A percentile compares a stretch with the other conserved stretches of the same genome.
These are phyloP conservation scores for Drosophila flavopinicola DNA, from an alignment of 2,888 invertebrate species.

Conservation along the genomic window DNA sequence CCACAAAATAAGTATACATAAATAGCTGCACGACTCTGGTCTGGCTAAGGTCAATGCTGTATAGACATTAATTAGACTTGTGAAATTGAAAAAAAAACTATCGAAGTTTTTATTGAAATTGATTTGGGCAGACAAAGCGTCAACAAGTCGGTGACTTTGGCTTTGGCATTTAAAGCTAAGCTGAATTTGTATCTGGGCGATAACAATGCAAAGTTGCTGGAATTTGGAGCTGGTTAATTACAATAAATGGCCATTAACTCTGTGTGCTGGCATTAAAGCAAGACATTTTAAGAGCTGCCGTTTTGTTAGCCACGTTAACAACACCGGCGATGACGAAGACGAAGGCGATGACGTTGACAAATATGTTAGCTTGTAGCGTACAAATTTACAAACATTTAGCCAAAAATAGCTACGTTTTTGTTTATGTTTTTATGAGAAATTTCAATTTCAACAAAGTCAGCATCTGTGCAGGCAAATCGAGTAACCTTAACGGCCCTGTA, in stretches of 20 bases:
- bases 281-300: constrained; percentile 18
- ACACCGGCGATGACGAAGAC: constrained; percentile 15
- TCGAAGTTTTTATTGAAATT: constrained; percentile 26
- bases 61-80: constrained; percentile 36
- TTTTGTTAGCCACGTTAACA: constrained; percentile 20
- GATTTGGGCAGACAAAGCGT: constrained; percentile 31
- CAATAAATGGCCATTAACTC: constrained; percentile 43
- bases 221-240: constrained; percentile 45
- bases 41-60: constrained; percentile 41
- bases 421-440: constrained; percentile 30
- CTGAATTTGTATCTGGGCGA: constrained; percentile 13
- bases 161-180: constrained; percentile 32
- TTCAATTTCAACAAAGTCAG: constrained; percentile 31
- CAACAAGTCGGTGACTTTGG: constrained; percentile 27
- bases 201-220: no score
- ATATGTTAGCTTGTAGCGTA: constrained; percentile 23
- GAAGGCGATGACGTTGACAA: constrained; percentile 45
- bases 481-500: constrained; percentile 47
- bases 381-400: constrained; percentile 50
- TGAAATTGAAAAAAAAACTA: constrained; percentile 22
- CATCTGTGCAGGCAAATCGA: constrained; percentile 3
- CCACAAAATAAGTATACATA: neutral
- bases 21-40: constrained; percentile 32
- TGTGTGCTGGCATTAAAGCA: constrained; percentile 18
- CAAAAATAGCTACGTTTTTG: constrained; percentile 22